Conservation (phyloP, 2,113 vertebrate genomes). For the Nothoprocta perdicaria region DNA sequence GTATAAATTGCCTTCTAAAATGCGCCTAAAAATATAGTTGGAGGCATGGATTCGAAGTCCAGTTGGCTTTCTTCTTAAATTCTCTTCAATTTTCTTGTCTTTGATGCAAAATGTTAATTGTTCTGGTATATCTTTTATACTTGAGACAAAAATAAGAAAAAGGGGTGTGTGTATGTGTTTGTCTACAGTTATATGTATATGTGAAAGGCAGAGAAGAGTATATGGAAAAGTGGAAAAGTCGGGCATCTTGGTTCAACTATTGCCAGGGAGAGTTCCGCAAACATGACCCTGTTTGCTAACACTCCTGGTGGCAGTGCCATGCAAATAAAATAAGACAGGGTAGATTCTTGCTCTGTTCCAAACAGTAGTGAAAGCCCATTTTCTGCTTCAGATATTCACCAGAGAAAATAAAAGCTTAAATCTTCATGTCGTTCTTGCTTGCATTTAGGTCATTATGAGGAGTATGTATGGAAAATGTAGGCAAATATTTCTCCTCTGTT, state of each 20-base stretch:
- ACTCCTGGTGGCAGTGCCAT: not conserved
- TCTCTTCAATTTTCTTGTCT: conserved; percentile 59
- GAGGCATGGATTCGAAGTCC: conserved; percentile 51
- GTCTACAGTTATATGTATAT: not conserved
- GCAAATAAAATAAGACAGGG: not conserved
- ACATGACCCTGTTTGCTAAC: not conserved
- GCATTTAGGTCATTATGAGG: not conserved
- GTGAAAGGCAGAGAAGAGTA: not conserved
- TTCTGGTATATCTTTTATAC: conserved; percentile 1
- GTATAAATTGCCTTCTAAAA: conserved; percentile 72
- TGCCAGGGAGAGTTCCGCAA: not conserved
- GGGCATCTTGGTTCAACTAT: not conserved
- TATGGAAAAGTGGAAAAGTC: not conserved
- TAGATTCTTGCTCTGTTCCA: not conserved
- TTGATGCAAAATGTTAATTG: conserved; percentile 54
- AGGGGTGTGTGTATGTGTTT: not conserved
- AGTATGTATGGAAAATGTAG: not conserved
- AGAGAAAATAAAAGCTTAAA: not conserved
- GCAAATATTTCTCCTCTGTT: not conserved
- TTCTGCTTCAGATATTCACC: not conserved
- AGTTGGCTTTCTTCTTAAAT: conserved; percentile 57
- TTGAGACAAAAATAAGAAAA: not conserved
- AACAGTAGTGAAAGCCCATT: not conserved
- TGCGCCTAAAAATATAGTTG: conserved; percentile 64
- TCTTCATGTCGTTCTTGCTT: not conserved